A percentile compares a stretch with the other conserved stretches of the same genome.
phyloP scores from a whole-genome alignment of 2,888 invertebrate genomes.

The Brachylomia viminalis region DNA sequence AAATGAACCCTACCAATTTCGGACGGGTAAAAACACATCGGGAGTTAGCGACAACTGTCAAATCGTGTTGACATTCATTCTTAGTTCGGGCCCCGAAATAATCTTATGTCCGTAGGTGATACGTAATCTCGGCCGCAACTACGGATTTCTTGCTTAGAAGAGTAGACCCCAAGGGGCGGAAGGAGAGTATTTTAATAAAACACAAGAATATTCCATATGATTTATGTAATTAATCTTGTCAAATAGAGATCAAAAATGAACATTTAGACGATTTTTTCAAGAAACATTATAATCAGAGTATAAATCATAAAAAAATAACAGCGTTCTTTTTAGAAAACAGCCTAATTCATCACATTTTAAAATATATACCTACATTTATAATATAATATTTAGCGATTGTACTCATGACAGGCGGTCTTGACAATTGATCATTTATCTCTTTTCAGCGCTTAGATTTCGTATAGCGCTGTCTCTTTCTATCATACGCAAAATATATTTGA shows the following conservation, averaged over 20 bases:
- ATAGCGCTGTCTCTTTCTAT: constrained; percentile 10
- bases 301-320: constrained; percentile 16
- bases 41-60: no score
- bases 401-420: constrained; percentile 8
- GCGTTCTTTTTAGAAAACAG: constrained; percentile 26
- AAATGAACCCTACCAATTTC: no score
- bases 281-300: constrained; percentile 17
- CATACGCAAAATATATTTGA: constrained; percentile 1
- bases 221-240: constrained; percentile 48
- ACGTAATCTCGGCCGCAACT: no score
- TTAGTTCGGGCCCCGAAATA: no score
- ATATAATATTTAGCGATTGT: constrained; percentile 16
- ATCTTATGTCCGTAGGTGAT: no score
- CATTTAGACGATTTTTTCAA: constrained; percentile 29
- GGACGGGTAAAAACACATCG: no score
- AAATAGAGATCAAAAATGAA: constrained; percentile 56
- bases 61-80: no score
- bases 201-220: constrained; percentile 28
- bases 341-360: constrained; percentile 41
- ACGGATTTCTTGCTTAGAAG: no score
- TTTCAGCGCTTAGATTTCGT: background rate
- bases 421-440: background rate
- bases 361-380: constrained; percentile 25
- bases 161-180: no score
- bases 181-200: constrained; percentile 32